A percentile compares a stretch with the other conserved stretches of the same genome.
phyloP scores from a whole-genome alignment of 2,113 vertebrate genomes.

The Sula dactylatra region DNA sequence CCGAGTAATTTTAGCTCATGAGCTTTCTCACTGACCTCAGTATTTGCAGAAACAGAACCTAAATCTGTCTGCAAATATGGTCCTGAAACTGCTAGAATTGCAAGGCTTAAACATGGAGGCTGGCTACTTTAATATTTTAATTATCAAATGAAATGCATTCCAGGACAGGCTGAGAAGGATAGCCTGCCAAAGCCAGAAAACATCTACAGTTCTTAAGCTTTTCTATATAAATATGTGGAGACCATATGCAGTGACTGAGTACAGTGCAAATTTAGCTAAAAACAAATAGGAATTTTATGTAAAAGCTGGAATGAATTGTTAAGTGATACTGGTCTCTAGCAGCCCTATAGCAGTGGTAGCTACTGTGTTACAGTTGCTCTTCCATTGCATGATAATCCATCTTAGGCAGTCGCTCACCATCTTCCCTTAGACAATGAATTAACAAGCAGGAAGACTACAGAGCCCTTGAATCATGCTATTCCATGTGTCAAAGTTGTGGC shows the following conservation, averaged over 20 bases:
- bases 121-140: background rate
- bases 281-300: background rate
- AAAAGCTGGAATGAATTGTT: background rate
- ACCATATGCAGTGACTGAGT: background rate
- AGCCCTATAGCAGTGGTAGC: background rate
- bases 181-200: background rate
- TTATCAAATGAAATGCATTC: background rate
- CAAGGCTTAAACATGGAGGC: background rate
- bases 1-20: background rate
- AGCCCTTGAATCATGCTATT: background rate
- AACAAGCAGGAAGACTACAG: background rate
- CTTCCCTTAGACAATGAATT: background rate
- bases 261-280: background rate
- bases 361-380: background rate
- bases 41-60: background rate
- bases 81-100: background rate
- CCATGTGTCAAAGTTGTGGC: background rate
- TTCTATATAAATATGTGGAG: background rate
- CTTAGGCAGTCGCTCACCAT: background rate
- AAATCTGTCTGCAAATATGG: background rate
- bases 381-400: background rate
- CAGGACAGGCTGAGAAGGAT: background rate
- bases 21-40: background rate
- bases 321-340: background rate
- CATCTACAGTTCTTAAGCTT: background rate